phyloP scores from a whole-genome alignment of 2,797 vertebrate genomes.

The Malacoraja senta region DNA sequence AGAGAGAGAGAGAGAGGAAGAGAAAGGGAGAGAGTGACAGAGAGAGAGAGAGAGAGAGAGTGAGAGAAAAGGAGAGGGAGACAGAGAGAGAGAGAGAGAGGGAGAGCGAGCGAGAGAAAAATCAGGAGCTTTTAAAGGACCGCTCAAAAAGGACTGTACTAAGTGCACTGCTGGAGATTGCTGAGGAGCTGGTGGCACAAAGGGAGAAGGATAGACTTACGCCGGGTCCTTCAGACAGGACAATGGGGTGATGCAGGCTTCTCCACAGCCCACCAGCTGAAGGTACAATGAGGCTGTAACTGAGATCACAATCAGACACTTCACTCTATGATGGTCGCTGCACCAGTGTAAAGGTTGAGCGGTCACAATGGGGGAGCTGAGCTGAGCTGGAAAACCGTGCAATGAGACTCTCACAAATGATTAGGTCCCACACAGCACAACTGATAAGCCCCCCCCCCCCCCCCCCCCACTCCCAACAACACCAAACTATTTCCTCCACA shows the following conservation, averaged over 20 bases:
- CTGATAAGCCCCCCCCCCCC: background rate
- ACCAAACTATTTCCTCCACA: too few relatives aligned
- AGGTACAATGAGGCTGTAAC: constrained; percentile 22
- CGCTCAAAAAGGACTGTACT: constrained; percentile 19
- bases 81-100: background rate
- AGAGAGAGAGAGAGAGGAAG: too few relatives aligned
- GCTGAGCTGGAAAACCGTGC: constrained; percentile 1
- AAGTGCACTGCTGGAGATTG: constrained; percentile 19
- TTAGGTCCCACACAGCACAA: constrained; percentile 16
- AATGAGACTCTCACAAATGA: constrained; percentile 25
- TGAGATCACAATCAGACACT: constrained; percentile 32
- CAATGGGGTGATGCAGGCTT: constrained; percentile 17
- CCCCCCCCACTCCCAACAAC: background rate
- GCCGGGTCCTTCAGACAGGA: constrained; percentile 9
- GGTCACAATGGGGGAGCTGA: background rate
- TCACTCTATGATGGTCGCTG: constrained; percentile 25
- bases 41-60: background rate
- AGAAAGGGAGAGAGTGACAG: too few relatives aligned
- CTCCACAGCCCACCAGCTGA: constrained; percentile 26
- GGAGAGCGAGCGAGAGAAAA: background rate
- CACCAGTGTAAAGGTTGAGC: constrained; percentile 25
- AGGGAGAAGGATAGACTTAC: constrained; percentile 7
- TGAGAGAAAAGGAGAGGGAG: background rate
- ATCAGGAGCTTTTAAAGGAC: background rate
- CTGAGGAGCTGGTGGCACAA: constrained; percentile 15